Conservation (phyloP, 2,888 invertebrate species). For the Spodoptera exigua region DNA sequence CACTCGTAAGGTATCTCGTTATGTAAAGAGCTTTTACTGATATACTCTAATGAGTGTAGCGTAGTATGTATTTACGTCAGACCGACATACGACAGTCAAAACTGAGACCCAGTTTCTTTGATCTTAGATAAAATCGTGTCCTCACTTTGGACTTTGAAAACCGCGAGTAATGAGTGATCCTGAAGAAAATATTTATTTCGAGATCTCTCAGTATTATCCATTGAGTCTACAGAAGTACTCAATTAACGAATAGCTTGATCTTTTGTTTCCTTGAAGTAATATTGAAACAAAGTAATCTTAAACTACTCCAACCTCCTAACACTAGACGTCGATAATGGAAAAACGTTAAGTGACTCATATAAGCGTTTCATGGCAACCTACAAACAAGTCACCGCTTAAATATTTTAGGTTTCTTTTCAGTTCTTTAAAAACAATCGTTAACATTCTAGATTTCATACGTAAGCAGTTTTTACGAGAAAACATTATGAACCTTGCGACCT, state of each 20-base stretch:
- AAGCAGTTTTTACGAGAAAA: slow-evolving; percentile 17
- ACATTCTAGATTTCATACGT: slow-evolving; percentile 11
- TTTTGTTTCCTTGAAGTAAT: no score
- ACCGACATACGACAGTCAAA: slow-evolving; percentile 26
- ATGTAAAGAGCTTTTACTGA: slow-evolving; percentile 24
- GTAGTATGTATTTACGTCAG: slow-evolving; percentile 15
- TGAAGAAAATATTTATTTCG: neutral
- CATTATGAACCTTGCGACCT: slow-evolving; percentile 9
- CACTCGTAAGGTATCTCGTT: slow-evolving; percentile 11
- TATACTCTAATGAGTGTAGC: slow-evolving; percentile 26
- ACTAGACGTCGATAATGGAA: no score
- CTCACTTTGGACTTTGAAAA: slow-evolving; percentile 17
- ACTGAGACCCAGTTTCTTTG: slow-evolving; percentile 34
- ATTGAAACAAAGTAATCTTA: no score
- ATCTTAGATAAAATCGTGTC: slow-evolving; percentile 31
- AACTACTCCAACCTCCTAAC: no score
- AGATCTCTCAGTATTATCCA: no score
- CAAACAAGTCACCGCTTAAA: neutral
- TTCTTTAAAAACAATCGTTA: slow-evolving; percentile 11
- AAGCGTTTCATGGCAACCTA: slow-evolving; percentile 1
- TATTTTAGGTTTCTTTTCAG: neutral
- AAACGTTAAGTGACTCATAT: neutral
- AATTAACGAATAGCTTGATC: no score
- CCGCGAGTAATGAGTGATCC: neutral
- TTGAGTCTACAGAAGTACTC: no score